phyloP scores from a whole-genome alignment of 2,888 invertebrate species.

The Acleris laterana region DNA sequence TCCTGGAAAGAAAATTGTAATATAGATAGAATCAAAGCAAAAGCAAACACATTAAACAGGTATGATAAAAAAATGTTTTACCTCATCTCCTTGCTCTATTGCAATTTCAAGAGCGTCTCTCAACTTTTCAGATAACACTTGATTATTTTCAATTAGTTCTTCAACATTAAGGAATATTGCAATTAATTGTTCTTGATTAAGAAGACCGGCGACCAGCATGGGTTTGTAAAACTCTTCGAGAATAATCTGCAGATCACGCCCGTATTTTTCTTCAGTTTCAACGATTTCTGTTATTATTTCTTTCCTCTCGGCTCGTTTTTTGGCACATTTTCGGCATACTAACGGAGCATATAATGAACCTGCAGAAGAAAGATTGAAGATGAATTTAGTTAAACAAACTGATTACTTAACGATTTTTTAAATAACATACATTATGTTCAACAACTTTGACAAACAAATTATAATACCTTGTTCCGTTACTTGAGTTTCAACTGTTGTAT shows the following conservation, averaged over 20 bases:
- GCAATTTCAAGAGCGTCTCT: conserved; percentile 94
- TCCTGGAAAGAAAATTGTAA: conserved; percentile 77
- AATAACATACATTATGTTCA: too few species aligned
- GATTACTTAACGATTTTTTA: too few species aligned
- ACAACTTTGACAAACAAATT: not conserved
- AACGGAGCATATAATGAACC: conserved; percentile 90
- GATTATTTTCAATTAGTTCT: conserved; percentile 94
- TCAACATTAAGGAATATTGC: conserved; percentile 97
- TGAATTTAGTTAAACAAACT: too few species aligned
- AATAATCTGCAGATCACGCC: conserved; percentile 95
- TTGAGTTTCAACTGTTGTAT: conserved; percentile 90
- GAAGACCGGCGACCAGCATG: conserved; percentile 95
- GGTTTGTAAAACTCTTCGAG: conserved; percentile 96
- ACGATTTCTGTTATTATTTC: conserved; percentile 98
- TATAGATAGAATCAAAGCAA: not conserved
- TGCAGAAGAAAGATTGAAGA: conserved; percentile 50
- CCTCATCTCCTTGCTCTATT: conserved; percentile 90
- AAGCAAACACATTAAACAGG: not conserved
- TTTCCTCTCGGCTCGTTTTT: conserved; percentile 94
- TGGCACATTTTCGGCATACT: conserved; percentile 94
- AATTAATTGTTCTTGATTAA: conserved; percentile 95
- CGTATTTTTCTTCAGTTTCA: conserved; percentile 98
- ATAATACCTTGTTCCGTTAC: conserved; percentile 86
- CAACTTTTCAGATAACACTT: conserved; percentile 93
- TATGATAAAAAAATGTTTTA: conserved; percentile 43